Evolutionary conservation across 2,888 invertebrate species (phyloP).

Genomic region (Ischnura elegans): DNA sequence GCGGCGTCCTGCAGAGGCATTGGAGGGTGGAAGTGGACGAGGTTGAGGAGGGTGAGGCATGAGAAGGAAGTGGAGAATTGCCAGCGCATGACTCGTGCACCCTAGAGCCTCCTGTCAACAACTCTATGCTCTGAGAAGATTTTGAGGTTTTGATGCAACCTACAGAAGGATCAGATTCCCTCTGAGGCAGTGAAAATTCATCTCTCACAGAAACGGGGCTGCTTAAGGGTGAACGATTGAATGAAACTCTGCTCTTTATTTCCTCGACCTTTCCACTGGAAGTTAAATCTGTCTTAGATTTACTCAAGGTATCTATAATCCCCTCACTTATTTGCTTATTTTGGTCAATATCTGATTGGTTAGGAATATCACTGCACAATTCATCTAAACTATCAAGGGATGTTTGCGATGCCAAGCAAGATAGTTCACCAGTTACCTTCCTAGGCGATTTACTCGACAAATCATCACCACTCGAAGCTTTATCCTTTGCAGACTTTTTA

Average conservation of each 20-base stretch:
- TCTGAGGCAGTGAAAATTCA: neutral
- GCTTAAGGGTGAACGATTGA: neutral
- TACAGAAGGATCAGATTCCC: neutral
- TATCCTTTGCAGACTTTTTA: slow-evolving; percentile 36
- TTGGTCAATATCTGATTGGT: neutral
- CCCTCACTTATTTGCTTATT: neutral
- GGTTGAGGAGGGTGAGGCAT: slow-evolving; percentile 65
- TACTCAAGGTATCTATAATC: neutral
- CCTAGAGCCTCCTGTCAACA: slow-evolving; percentile 16
- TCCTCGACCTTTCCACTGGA: neutral
- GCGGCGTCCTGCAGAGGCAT: slow-evolving; percentile 66
- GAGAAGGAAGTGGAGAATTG: slow-evolving; percentile 54
- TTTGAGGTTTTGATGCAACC: slow-evolving; percentile 23
- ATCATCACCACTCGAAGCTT: slow-evolving; percentile 23
- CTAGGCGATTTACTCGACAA: neutral
- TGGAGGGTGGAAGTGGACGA: slow-evolving; percentile 65
- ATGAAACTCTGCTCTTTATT: neutral
- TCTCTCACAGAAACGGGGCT: neutral
- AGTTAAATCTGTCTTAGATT: neutral
- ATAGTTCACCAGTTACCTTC: neutral
- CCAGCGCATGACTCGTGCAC: slow-evolving; percentile 54
- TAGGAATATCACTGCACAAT: neutral
- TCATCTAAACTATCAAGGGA: neutral
- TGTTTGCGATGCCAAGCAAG: neutral
- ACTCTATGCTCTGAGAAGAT: neutral